Base-by-base conservation (phyloP, 2,888 invertebrate species). In the Ctena decussata region DNA sequence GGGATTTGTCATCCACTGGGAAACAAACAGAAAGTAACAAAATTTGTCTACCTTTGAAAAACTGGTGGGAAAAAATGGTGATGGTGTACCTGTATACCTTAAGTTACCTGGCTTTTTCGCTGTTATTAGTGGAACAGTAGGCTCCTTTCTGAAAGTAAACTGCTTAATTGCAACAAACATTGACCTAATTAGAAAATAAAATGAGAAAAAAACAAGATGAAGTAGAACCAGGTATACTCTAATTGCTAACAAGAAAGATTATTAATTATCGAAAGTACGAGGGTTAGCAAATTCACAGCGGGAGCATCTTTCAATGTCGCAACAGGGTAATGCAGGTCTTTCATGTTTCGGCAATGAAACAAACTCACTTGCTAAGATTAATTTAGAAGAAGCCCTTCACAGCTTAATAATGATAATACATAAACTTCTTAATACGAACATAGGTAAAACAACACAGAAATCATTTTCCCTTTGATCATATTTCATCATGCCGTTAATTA, bases 401-500 rank as follows among this genome's bases (percentile, higher is more conserved):
- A 27, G n/a, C 27, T 57, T 18, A 57, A 27, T 5, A 57, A 24
- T 57, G n/a, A 57, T 57, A 21, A 24, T 57, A 57, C 57, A 27
- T 57, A 57, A 57, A 57, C 27, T 5, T 27, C 2, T 5, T 57
- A n/a, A 21, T 27, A 57, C 57, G 3, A 49, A 27, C 77, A 79
- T 84, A 82, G 88, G 84, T 86, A 85, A 79, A 83, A 65, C 65
- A 84, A 80, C 69, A 80, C 57, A 35, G 57, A 49, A 76, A 82
- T 65, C 41, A 41, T 71, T 69, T 46, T 32, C 24, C 49, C 85
- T 88, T 88, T 88, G 88, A 88, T 88, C 88, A 86, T 73, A 80
- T 85, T 85, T 85, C 85, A 86, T 85, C 82, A 84, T 82, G 81
- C 69, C 73, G 70, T 70, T 85, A 79, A 85, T 83, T 83, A 88